Base-by-base conservation (phyloP, 2,888 invertebrate species). In the Ichneumoninae sp. region DNA sequence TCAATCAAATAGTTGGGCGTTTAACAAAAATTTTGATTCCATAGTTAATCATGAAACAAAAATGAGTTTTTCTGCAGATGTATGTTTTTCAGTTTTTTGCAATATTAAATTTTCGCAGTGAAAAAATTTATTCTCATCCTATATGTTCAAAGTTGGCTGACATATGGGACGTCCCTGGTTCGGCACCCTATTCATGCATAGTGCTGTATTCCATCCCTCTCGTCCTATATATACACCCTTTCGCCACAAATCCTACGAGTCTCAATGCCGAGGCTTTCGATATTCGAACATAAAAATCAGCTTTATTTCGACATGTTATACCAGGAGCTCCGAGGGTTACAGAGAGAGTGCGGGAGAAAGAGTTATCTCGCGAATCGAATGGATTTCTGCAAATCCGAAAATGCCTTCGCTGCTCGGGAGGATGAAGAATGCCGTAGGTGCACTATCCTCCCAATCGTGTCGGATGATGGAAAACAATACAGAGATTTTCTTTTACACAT, bases 261-360 rank as follows among this genome's bases (percentile, higher is more conserved):
- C 89, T 90, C 89, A 47, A 88, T 88, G 44, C 88, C 89, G 84
- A 88, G 88, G 87, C 88, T 89, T 86, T 89, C 91, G 89, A 91
- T 91, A 90, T 91, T 89, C 89, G 90, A 91, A 91, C 91, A 91
- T 91, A 92, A 91, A 91, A 91, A 91, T 91, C 92, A 91, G 91
- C 91, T 92, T 91, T 91, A 91, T 90, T 90, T 89, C 89, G 73
- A 83, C 85, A 79, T 86, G 87, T 86, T 77, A 83, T 69, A 76
- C 50, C 26, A 44, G 44, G 40, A 76, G 80, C 77, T 74, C 26
- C 40, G 50, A 78, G 40, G 52, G 13, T 60, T 26, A 33, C 33
- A 26, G 57, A 57, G 57, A 57, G 22, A 36, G 22, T 16, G 44
- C 5, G 44, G 22, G 63, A 52, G 47, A 69, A 47, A 63, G 47